Evolutionary conservation across 2,113 vertebrate genomes (phyloP), one percentile per base, ranked within the genome.

Genomic region (Stigmatopora nigra): DNA sequence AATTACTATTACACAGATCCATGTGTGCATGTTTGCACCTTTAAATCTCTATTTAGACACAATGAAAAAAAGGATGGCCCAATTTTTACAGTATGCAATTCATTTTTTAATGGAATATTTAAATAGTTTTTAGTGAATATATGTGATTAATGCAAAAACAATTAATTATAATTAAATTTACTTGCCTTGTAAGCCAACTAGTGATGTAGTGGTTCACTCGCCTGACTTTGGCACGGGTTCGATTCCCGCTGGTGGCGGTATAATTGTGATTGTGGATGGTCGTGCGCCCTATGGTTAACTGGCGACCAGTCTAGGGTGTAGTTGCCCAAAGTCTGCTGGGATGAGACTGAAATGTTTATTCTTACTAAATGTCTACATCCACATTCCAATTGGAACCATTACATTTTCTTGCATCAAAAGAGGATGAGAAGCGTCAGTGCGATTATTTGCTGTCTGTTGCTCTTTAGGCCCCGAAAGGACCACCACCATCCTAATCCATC

Each of bases 401-500:
- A 20, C 3, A 4, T 46, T 52, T 22, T 56, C 22, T 15, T 56
- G 22, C 25, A 31, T 56, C 11, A 6, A 55, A 12, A 55, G 20
- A 14, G 52, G 12, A 61, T 46, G 44, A 22, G 41, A 67, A 60
- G 64, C 70, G 47, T 59, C 59, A 58, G 49, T 78, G 76, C 78
- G 71, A 87, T 75, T 84, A 75, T 84, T 77, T 82, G 80, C 72
- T 77, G 85, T 79, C 82, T 83, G 84, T 81, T 76, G 67, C 77
- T 72, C 81, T 74, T 72, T 19, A 94, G 92, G 75, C 85, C 74
- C 36, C 86, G 82, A 86, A 91, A 89, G 69, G 78, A 90, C 84
- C 88, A 88, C 81, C 86, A 84, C 62, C 82, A 84, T 86, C 80
- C 78, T 87, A 87, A 90, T 89, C 88, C 90, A 88, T 92, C 92